These are phyloP conservation scores for Catharus fuscescens DNA, from an alignment of 2,113 vertebrate species.

Conservation along the genomic window DNA sequence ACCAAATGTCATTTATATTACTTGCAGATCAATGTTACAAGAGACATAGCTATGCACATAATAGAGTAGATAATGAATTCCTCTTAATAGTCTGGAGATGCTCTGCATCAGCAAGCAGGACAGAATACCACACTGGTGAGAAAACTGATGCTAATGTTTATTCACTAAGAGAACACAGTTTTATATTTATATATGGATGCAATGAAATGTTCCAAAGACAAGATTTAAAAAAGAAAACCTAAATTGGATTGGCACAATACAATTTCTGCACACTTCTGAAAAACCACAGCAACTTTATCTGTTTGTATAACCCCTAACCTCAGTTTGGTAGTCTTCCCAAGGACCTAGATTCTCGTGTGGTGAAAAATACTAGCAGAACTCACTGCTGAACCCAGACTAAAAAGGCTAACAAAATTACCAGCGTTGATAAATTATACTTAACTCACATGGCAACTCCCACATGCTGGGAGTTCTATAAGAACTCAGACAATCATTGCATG, in stretches of 20 bases:
- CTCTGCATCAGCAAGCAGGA: neutral
- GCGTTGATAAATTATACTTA: neutral
- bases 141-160: neutral
- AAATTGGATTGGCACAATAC: neutral
- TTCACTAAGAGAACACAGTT: neutral
- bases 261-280: neutral
- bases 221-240: neutral
- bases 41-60: neutral
- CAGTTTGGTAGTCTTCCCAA: neutral
- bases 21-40: neutral
- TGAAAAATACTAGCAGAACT: neutral
- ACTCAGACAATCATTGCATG: neutral
- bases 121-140: neutral
- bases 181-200: neutral
- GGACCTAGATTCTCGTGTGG: neutral
- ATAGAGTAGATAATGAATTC: neutral
- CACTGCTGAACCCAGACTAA: neutral
- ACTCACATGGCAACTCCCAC: neutral
- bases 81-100: neutral
- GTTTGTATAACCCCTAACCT: neutral
- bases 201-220: neutral
- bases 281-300: neutral
- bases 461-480: neutral
- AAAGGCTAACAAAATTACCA: neutral
- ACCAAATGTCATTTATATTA: neutral